phyloP scores from a whole-genome alignment of 1,140 invertebrate genomes.

The Scaptomyza graminum region DNA sequence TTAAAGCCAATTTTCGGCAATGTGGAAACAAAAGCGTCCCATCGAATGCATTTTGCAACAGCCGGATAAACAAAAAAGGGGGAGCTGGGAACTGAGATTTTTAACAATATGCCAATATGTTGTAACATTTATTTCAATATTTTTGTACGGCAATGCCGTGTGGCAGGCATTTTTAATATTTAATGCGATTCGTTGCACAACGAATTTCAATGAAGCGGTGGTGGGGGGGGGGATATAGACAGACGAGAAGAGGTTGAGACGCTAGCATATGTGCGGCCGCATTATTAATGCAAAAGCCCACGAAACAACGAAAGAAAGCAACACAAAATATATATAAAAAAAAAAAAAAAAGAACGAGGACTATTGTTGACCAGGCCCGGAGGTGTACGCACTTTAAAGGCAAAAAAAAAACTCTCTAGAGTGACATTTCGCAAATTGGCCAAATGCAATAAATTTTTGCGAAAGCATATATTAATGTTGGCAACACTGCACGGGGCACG shows the following conservation, averaged over 20 bases:
- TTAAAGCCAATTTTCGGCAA: slow-evolving; percentile 67
- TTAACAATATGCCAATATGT: slow-evolving; percentile 80
- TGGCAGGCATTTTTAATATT: slow-evolving; percentile 78
- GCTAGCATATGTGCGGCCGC: slow-evolving; percentile 66
- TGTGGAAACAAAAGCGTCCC: slow-evolving; percentile 50
- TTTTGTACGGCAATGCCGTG: slow-evolving; percentile 64
- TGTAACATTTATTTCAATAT: slow-evolving; percentile 83
- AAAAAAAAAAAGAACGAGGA: slow-evolving; percentile 27
- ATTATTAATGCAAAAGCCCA: slow-evolving; percentile 72
- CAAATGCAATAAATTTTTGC: slow-evolving; percentile 78
- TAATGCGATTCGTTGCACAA: slow-evolving; percentile 66
- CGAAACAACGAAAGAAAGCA: slow-evolving; percentile 34
- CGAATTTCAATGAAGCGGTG: slow-evolving; percentile 15
- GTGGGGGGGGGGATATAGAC: slow-evolving; percentile 1
- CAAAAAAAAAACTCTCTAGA: slow-evolving; percentile 78
- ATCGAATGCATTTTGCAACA: slow-evolving; percentile 6
- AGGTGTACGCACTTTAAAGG: slow-evolving; percentile 55
- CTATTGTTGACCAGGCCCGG: slow-evolving; percentile 10
- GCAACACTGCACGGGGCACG: background rate
- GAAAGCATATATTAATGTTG: background rate
- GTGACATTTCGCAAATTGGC: slow-evolving; percentile 83
- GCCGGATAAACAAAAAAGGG: background rate
- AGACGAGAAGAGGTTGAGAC: slow-evolving; percentile 12
- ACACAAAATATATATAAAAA: slow-evolving; percentile 45
- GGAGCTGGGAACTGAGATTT: slow-evolving; percentile 6